Evolutionary conservation across 2,888 invertebrate genomes (phyloP).

Genomic region (Troides oblongomaculatus): DNA sequence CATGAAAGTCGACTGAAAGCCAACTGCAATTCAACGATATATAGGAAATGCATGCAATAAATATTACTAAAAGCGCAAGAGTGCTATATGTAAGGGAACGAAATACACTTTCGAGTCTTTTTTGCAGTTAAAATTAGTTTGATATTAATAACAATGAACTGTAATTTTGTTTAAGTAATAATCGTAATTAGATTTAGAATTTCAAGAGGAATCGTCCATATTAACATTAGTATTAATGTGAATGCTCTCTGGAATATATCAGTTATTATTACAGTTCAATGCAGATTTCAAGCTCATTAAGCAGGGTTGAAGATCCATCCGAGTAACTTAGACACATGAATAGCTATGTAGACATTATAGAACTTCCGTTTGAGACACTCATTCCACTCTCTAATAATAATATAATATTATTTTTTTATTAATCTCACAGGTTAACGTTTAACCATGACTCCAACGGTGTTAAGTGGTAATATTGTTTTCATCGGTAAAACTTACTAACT

Average conservation of each 20-base stretch:
- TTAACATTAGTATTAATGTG: background rate
- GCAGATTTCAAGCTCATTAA: constrained; percentile 7
- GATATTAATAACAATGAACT: background rate
- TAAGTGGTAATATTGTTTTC: too few relatives aligned
- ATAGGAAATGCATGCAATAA: constrained; percentile 13
- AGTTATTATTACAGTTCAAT: constrained; percentile 10
- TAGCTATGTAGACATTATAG: background rate
- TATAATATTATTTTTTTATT: background rate
- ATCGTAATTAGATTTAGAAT: background rate
- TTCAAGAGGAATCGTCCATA: background rate
- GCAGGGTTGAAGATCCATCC: constrained; percentile 2
- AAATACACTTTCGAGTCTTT: constrained; percentile 2
- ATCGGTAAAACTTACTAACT: too few relatives aligned
- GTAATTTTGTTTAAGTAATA: background rate
- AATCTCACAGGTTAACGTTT: too few relatives aligned
- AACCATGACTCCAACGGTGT: too few relatives aligned
- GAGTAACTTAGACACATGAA: background rate
- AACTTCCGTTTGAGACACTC: background rate
- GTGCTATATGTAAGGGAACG: constrained; percentile 2
- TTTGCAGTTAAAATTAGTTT: constrained; percentile 4
- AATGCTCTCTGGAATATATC: background rate
- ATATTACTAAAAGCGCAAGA: constrained; percentile 17
- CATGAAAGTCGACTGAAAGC: constrained; percentile 11
- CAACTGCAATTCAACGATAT: constrained; percentile 18
- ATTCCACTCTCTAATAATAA: background rate